These are phyloP conservation scores for Metallyticus violacea DNA, from an alignment of 2,888 invertebrate genomes.

Conservation along the genomic window DNA sequence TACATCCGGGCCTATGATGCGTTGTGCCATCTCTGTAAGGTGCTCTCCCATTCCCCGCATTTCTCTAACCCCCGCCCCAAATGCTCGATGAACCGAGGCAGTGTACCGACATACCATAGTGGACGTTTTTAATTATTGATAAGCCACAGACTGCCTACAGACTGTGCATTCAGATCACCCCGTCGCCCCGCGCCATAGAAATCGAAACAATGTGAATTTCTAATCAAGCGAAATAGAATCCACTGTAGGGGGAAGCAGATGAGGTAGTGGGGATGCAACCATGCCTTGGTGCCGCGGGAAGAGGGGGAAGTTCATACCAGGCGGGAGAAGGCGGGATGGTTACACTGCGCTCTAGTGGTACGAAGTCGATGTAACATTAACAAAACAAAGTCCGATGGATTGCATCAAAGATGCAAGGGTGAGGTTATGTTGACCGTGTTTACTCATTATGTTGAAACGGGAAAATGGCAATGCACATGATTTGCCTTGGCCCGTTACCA, in stretches of 20 bases:
- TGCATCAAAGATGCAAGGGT: background rate
- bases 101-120: background rate
- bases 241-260: background rate
- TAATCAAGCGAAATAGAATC: background rate
- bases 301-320: too few species aligned
- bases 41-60: background rate
- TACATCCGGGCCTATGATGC: background rate
- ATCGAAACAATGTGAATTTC: conserved; percentile 12
- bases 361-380: background rate
- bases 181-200: background rate
- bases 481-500: background rate
- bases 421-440: background rate
- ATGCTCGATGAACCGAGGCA: background rate
- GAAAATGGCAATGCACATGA: background rate
- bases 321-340: background rate
- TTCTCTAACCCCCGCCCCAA: background rate
- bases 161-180: background rate
- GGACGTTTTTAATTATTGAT: conserved; percentile 4
- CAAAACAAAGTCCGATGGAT: background rate
- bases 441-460: background rate
- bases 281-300: background rate
- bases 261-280: background rate
- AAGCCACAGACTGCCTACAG: background rate
- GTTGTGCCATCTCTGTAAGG: background rate
- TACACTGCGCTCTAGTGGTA: background rate